Evolutionary conservation across 2,113 vertebrate species (phyloP).

Genomic region (Rhinolophus ferrumequinum): DNA sequence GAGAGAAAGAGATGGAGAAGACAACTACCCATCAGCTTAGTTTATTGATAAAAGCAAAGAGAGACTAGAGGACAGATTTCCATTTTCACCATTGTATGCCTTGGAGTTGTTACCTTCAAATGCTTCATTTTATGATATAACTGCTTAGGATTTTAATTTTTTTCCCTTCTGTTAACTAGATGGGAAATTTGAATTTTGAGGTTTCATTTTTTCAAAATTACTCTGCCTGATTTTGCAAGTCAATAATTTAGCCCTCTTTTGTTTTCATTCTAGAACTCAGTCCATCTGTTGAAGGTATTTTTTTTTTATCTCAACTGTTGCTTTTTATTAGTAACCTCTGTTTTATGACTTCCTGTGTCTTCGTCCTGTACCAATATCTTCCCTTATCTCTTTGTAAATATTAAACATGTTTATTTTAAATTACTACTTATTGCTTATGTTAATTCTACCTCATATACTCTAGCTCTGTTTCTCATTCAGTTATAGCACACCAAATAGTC

Average conservation of each 20-base stretch:
- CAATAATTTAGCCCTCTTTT: not conserved
- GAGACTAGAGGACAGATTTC: not conserved
- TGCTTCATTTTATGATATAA: not conserved
- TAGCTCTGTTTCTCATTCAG: not conserved
- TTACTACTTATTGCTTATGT: not conserved
- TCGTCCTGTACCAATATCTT: not conserved
- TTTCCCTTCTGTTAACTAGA: not conserved
- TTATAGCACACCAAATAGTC: not conserved
- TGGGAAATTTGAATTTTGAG: not conserved
- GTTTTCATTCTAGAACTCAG: not conserved
- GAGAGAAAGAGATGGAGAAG: not conserved
- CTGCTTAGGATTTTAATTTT: not conserved
- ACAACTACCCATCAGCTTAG: not conserved
- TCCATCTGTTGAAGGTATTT: not conserved
- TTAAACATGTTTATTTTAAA: not conserved
- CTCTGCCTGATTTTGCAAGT: not conserved
- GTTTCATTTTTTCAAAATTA: not conserved
- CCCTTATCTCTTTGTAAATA: not conserved
- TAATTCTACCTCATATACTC: not conserved
- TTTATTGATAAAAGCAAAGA: not conserved
- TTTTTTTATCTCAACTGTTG: not conserved
- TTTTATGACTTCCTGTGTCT: not conserved
- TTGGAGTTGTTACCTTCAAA: not conserved
- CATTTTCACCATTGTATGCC: not conserved
- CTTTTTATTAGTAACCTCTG: not conserved